These are phyloP conservation scores for Spea hammondii DNA, from an alignment of 2,797 vertebrate species.

Conservation along the genomic window DNA sequence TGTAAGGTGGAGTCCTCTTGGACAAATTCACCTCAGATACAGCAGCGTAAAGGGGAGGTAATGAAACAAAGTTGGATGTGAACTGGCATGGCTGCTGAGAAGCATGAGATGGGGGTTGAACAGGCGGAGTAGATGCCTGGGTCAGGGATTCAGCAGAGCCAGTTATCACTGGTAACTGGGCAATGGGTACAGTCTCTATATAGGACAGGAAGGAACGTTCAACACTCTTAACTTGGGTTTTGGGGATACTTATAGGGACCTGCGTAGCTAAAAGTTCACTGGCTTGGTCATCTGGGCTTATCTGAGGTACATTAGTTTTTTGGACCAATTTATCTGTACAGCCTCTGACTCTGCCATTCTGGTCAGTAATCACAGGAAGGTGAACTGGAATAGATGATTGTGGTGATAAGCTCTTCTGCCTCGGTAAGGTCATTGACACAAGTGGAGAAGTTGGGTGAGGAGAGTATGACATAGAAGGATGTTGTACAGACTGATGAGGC, in stretches of 20 bases:
- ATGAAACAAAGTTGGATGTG: conserved; percentile 73
- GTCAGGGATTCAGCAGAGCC: conserved; percentile 62
- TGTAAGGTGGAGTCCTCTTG: conserved; percentile 83
- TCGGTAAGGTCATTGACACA: conserved; percentile 66
- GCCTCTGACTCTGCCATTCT: conserved; percentile 66
- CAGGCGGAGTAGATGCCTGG: conserved; percentile 64
- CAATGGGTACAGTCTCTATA: conserved; percentile 68
- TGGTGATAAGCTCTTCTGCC: conserved; percentile 66
- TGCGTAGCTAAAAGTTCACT: conserved; percentile 53
- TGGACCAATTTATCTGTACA: conserved; percentile 63
- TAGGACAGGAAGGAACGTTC: conserved; percentile 61
- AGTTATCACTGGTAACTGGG: conserved; percentile 54
- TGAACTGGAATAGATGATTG: conserved; percentile 70
- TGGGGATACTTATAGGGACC: conserved; percentile 51
- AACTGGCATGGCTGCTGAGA: conserved; percentile 75
- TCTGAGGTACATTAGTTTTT: conserved; percentile 49
- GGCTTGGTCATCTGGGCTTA: conserved; percentile 50
- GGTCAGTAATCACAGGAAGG: conserved; percentile 73
- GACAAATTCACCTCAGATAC: conserved; percentile 80
- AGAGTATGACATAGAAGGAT: conserved; percentile 71
- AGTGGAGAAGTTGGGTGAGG: conserved; percentile 70
- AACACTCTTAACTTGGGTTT: conserved; percentile 54
- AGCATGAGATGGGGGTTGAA: conserved; percentile 66
- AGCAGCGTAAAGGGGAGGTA: conserved; percentile 80
- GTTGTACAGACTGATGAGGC: conserved; percentile 55